These are phyloP conservation scores for Tetramorium parvispinum DNA, from an alignment of 1,140 invertebrate species.

Conservation along the genomic window DNA sequence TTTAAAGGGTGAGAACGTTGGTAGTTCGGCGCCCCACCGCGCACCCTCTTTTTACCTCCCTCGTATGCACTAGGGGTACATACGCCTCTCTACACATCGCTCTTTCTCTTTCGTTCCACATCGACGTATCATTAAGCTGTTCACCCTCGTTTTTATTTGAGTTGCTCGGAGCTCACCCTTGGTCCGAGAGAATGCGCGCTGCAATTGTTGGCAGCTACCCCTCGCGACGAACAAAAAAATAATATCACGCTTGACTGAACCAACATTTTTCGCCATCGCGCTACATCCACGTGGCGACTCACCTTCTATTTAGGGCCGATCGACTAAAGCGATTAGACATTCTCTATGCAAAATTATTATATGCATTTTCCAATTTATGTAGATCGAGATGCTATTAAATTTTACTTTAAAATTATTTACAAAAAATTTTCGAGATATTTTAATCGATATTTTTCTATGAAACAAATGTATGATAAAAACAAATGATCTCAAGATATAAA, in stretches of 20 bases:
- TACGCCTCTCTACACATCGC: conserved; percentile 34
- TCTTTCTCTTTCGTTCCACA: conserved; percentile 58
- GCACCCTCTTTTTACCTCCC: conserved; percentile 39
- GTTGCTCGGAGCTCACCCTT: conserved; percentile 36
- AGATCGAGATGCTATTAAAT: background rate
- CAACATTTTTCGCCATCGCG: conserved; percentile 57
- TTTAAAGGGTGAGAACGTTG: conserved; percentile 61
- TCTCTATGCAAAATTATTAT: background rate
- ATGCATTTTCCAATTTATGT: background rate
- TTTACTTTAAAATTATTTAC: background rate
- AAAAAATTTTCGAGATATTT: background rate
- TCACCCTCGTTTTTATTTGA: conserved; percentile 74
- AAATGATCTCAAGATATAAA: background rate
- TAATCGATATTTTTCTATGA: background rate
- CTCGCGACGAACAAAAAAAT: conserved; percentile 71
- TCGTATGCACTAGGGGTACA: conserved; percentile 1
- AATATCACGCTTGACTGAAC: conserved; percentile 73
- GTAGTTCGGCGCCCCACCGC: conserved; percentile 25
- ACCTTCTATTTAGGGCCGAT: conserved; percentile 11
- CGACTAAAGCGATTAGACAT: background rate
- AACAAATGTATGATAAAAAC: background rate
- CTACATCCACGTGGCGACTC: conserved; percentile 41
- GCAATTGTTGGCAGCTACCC: conserved; percentile 60
- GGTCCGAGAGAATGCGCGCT: conserved; percentile 29
- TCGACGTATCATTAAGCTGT: conserved; percentile 67